Evolutionary conservation across 2,888 invertebrate species (phyloP).

Genomic region (Aporophyla lueneburgensis): DNA sequence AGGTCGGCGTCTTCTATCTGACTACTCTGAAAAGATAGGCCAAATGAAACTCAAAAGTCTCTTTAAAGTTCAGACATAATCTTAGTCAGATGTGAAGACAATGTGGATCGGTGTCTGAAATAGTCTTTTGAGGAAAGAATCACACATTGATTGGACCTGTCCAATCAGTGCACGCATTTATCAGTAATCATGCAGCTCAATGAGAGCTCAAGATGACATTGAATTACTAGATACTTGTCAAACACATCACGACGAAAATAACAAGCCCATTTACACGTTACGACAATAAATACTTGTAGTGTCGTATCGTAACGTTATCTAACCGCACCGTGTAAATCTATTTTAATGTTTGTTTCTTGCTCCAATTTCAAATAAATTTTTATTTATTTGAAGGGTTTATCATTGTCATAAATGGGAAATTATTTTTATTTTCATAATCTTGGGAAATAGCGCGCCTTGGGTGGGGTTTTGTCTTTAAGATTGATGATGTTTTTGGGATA

Average conservation of each 20-base stretch:
- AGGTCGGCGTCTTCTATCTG: too few species aligned
- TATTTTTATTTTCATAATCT: conserved; percentile 27
- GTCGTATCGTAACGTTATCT: neutral
- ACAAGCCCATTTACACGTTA: conserved; percentile 10
- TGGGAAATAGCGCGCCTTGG: neutral
- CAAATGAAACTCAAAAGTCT: too few species aligned
- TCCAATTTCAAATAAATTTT: conserved; percentile 31
- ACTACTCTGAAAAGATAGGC: too few species aligned
- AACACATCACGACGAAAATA: neutral
- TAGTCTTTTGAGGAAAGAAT: too few species aligned
- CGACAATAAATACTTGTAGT: neutral
- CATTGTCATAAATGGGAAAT: conserved; percentile 20
- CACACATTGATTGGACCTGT: too few species aligned
- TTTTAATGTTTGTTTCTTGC: conserved; percentile 1
- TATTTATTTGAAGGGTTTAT: conserved; percentile 27
- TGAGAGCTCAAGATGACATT: too few species aligned
- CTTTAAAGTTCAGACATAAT: too few species aligned
- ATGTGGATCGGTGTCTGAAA: too few species aligned
- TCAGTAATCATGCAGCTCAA: too few species aligned
- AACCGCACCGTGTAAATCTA: conserved; percentile 15
- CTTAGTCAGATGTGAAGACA: too few species aligned
- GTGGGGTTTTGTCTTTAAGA: neutral
- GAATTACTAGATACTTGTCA: neutral
- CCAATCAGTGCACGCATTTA: too few species aligned
- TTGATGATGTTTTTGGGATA: neutral